Percentiles rank a stretch among this genome's conserved stretches.
These are phyloP conservation scores for Meganola albula DNA, from an alignment of 2,888 invertebrate genomes.

Conservation along the genomic window DNA sequence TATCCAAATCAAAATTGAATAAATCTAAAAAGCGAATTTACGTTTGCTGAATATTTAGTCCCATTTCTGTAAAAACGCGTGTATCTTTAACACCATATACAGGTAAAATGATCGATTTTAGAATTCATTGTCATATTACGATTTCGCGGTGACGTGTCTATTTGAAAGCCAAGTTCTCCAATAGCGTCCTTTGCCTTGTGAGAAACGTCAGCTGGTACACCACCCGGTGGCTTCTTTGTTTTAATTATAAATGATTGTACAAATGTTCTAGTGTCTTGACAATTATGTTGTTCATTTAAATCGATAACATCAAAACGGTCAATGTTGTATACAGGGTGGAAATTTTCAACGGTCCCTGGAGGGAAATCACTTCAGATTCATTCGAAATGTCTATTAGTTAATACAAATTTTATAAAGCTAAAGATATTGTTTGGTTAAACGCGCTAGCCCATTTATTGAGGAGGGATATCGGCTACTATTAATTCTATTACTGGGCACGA, in stretches of 20 bases:
- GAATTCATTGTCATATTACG: constrained; percentile 40
- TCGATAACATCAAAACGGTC: constrained; percentile 36
- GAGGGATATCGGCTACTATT: background rate
- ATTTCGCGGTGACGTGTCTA: constrained; percentile 50
- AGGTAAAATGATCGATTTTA: constrained; percentile 51
- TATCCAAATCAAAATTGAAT: constrained; percentile 1
- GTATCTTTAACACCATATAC: constrained; percentile 26
- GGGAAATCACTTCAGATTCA: too few species aligned
- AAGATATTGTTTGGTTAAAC: constrained; percentile 1
- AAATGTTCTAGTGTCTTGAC: constrained; percentile 24
- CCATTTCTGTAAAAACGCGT: constrained; percentile 30
- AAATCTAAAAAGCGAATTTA: background rate
- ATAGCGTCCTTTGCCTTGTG: constrained; percentile 36
- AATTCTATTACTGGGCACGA: background rate
- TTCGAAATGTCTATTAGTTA: constrained; percentile 19
- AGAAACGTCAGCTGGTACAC: constrained; percentile 46
- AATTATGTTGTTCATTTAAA: constrained; percentile 30
- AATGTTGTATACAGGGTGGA: too few species aligned
- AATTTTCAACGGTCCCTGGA: too few species aligned
- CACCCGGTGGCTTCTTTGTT: constrained; percentile 46
- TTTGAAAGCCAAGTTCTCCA: constrained; percentile 47
- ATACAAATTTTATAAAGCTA: constrained; percentile 22
- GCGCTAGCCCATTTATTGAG: background rate
- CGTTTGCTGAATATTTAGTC: background rate
- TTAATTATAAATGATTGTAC: constrained; percentile 53